Base-by-base conservation (phyloP, 1,140 invertebrate species). In the Cyclargus thomasi region DNA sequence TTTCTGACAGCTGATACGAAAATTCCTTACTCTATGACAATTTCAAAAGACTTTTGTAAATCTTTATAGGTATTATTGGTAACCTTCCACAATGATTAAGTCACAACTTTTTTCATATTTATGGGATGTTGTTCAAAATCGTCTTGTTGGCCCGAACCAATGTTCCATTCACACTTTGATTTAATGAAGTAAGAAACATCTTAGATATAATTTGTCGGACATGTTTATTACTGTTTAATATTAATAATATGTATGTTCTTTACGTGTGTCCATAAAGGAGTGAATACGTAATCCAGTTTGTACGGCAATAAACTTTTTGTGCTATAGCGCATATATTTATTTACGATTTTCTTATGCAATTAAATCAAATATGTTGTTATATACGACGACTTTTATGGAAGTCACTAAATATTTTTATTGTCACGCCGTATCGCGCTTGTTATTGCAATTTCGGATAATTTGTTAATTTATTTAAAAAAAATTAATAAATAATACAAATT, bases 161-260 rank as follows among this genome's bases (percentile, higher is more conserved):
- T 1, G 1, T 47, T 47, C 55, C 20, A 59, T 59, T 59, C 18
- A 59, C 55, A 59, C 55, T 21, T 59, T 59, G 55, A 59, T 59
- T 59, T 59, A 59, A 59, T 59, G 20, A 59, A 59, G 55, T 59
- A 59, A 59, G 55, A 59, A 59, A 59, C 20, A 59, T 20, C 18
- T 59, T 21, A 59, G 18, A 20, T 59, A 59, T 59, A 59, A 59
- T 59, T 59, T 59, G 55, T 59, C 20, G 6, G 55, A 59, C 55
- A 59, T 59, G 20, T 59, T 59, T 59, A 59, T 59, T 59, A 20
- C 18, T 59, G 55, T 59, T 59, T 59, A 59, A 59, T 59, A 59
- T 59, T 59, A 59, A 59, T 59, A 59, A 20, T 20, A 59, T 59
- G 55, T 59, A 59, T 59, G 20, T 59, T 59, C 17, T 59, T 59